Base-by-base conservation (phyloP, 2,113 vertebrate genomes). In the Oncorhynchus nerka region DNA sequence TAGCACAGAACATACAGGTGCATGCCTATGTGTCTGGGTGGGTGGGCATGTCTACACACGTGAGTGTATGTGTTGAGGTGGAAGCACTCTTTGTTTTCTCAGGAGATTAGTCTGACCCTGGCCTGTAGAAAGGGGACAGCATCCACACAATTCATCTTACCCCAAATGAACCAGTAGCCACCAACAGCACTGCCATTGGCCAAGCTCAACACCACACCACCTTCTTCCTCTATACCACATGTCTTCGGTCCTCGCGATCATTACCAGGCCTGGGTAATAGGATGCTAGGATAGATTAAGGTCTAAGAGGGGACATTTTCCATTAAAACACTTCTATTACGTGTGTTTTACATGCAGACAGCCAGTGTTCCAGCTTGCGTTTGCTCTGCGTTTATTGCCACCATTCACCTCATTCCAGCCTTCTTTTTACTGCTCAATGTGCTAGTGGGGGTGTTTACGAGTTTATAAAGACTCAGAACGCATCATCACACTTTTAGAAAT, bases 381-480 rank as follows among this genome's bases (percentile, higher is more conserved):
- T 79, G 81, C 83, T 73, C 70, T 76, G 75, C 39, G 39, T 45
- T 45, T 45, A 45, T 45, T 12, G 9, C 39, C 39, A 45, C 70
- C 48, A n/a, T 76, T 70, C 77, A 80, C 76, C 67, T 78, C 13
- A 51, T 57, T 51, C 57, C 15, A 24, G 71, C 2, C n/a, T 80
- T 68, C 51, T 70, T 86, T 89, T 89, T 84, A 87, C 77, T 79
- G 83, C 77, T 74, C 26, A 64, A 45, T 45, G 39, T 45, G 39
- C 39, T 11, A 45, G 39, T 24, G 20, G 71, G 80, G 74, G 81
- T 76, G 84, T 90, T 90, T 89, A 88, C 77, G 81, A 86, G 83
- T 90, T 84, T 81, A 12, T 45, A 89, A 91, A 90, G 80, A 65
- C 87, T 81, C 78, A 71, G 81, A 85, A 90, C 49, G 84, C 84